These are phyloP conservation scores for Apamea anceps DNA, from an alignment of 2,888 invertebrate species.

Conservation along the genomic window DNA sequence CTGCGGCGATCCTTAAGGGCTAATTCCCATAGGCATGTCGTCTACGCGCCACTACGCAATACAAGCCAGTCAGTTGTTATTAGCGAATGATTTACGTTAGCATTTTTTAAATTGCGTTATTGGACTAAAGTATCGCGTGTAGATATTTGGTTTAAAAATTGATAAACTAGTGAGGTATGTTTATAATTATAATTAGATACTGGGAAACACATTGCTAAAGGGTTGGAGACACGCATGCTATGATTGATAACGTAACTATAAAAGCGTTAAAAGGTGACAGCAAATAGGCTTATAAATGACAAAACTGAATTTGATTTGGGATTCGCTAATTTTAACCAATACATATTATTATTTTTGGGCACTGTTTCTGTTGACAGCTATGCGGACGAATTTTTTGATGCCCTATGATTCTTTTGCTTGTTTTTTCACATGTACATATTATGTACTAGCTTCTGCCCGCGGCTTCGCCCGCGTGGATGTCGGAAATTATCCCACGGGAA, in stretches of 20 bases:
- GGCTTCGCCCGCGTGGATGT: too few species aligned
- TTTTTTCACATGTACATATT: too few species aligned
- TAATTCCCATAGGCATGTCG: slow-evolving; percentile 49
- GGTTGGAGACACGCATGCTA: neutral
- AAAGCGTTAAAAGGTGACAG: neutral
- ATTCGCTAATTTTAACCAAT: too few species aligned
- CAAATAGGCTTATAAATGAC: neutral
- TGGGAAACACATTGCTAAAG: neutral
- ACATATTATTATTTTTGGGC: too few species aligned
- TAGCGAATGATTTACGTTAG: slow-evolving; percentile 26
- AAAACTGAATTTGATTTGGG: too few species aligned
- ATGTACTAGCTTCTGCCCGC: too few species aligned
- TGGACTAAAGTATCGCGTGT: neutral
- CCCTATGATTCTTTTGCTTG: too few species aligned
- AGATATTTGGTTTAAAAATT: neutral
- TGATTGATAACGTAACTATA: neutral
- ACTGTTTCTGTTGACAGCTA: too few species aligned
- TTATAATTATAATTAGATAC: too few species aligned
- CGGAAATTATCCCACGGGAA: too few species aligned
- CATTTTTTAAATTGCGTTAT: slow-evolving; percentile 24
- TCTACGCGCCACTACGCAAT: slow-evolving; percentile 5
- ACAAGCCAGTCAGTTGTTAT: slow-evolving; percentile 36
- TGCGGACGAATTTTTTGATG: too few species aligned
- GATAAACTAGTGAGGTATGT: neutral
- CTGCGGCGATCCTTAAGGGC: slow-evolving; percentile 33